Base-by-base conservation (phyloP, 2,113 vertebrate genomes). In the Rhinogobius similis region DNA sequence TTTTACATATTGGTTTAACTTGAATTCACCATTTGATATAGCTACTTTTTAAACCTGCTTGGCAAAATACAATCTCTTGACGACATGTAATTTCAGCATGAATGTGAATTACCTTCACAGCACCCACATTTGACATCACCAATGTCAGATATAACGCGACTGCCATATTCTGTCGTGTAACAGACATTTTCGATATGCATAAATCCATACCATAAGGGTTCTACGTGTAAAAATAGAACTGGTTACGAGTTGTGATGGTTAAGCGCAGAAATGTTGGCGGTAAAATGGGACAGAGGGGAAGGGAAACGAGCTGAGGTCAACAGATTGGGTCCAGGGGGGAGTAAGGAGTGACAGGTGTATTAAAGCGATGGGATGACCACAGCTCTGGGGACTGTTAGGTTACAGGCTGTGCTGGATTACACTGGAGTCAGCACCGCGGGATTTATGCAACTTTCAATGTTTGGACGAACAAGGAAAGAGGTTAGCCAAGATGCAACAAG, bases 321-420 rank as follows among this genome's bases (percentile, higher is more conserved):
- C 86, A 72, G 67, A 65, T 62, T 38, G 18, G 62, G 65, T 67
- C 68, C 56, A 79, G 84, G 4, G 16, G 16, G 67, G 83, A 78
- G 66, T 24, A 0, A 23, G n/a, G 75, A 83, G 68, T 79, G 77
- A 77, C 78, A 79, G 84, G 71, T 87, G 69, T 67, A 78, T 79
- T 62, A 73, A 20, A 61, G 56, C 56, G 56, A 36, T n/a, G 38
- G 64, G 53, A 43, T 38, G 36, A 44, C 53, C 63, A 26, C 23
- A 39, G 41, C 82, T 64, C 68, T 4, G 2, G 80, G 68, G 77
- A 75, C 3, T 65, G 62, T 58, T 21, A 38, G 38, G n/a, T 52
- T 27, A 67, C 68, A 67, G 62, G 41, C 73, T 74, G 67, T n/a
- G 69, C 3, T 3, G n/a, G 68, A 82, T 80, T 74, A 70, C 27